Evolutionary conservation across 2,888 invertebrate species (phyloP), one percentile per base, ranked within the genome.

Genomic region (Yponomeuta plumbellus): DNA sequence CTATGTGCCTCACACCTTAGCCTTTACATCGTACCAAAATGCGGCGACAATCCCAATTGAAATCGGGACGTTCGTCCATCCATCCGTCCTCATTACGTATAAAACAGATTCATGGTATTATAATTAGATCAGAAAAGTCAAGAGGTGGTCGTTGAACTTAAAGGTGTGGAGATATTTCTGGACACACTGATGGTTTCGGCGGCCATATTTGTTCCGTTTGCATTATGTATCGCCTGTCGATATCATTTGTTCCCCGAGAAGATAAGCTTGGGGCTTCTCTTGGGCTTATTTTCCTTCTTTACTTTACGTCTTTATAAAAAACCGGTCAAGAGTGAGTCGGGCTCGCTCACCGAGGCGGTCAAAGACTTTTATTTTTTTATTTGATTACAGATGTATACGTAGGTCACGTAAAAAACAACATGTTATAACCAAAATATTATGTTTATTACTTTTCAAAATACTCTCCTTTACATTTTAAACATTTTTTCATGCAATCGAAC

Each of bases 41-140:
- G 61, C 17, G 17, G 23, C 34, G 10, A n/a, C 26, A 5, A 8
- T 34, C n/a, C 61, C 61, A 63, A 52, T 63, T 44, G 44, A 20
- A 66, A 66, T 44, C 52, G 44, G 61, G 61, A 21, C 61, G 66
- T 59, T n/a, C 62, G 39, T 56, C 57, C 26, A 44, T 17, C 57
- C n/a, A 59, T 65, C 21, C 58, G 65, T 65, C 57, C 65, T 61
- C 61, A 66, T 66, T 66, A 66, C 66, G 61, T 61, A 65, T 65
- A 66, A 61, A 61, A 61, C 44, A 61, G 66, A 66, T 66, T 65
- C 67, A 66, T 66, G 66, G 65, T 63, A 58, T 66, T 67, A 67
- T 63, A 67, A 67, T 67, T 67, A 67, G 67, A 62, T 65, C 67
- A 63, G 66, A 66, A 66, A 63, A 67, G 66, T 66, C 66, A 56